These are phyloP conservation scores for Gastrophysa polygoni DNA, from an alignment of 2,888 invertebrate genomes.

Conservation along the genomic window DNA sequence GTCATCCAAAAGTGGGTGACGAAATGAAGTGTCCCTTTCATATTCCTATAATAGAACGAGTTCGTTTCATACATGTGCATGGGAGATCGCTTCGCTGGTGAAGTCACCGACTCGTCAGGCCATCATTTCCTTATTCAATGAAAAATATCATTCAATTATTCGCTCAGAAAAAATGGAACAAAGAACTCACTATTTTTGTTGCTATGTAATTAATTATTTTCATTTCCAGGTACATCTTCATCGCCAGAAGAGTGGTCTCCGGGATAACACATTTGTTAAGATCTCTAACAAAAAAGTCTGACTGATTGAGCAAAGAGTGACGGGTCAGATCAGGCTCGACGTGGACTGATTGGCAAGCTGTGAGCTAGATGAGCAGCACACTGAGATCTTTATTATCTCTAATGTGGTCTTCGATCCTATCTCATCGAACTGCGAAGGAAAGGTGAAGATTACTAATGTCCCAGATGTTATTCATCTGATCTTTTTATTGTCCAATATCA, in stretches of 20 bases:
- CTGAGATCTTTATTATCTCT: slow-evolving; percentile 56
- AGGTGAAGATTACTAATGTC: not conserved
- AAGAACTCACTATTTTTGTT: slow-evolving; percentile 11
- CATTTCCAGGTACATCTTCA: slow-evolving; percentile 41
- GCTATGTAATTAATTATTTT: slow-evolving; percentile 35
- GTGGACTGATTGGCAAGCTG: slow-evolving; percentile 58
- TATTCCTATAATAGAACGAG: too few species aligned
- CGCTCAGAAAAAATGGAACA: not conserved
- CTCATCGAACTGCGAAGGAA: not conserved
- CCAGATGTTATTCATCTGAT: not conserved
- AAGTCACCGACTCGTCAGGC: too few species aligned
- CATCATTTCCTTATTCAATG: not conserved
- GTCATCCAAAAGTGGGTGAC: too few species aligned
- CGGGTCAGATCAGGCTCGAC: slow-evolving; percentile 47
- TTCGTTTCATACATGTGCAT: too few species aligned
- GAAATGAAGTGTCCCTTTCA: too few species aligned
- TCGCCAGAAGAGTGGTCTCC: slow-evolving; percentile 40
- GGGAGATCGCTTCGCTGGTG: too few species aligned
- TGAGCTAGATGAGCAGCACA: slow-evolving; percentile 54
- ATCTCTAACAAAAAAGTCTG: slow-evolving; percentile 42
- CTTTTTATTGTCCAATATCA: not conserved
- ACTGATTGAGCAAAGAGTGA: slow-evolving; percentile 48
- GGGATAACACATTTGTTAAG: slow-evolving; percentile 46
- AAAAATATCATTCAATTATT: not conserved
- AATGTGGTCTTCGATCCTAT: slow-evolving; percentile 19